phyloP scores from a whole-genome alignment of 2,797 vertebrate genomes.

The Helostoma temminkii region DNA sequence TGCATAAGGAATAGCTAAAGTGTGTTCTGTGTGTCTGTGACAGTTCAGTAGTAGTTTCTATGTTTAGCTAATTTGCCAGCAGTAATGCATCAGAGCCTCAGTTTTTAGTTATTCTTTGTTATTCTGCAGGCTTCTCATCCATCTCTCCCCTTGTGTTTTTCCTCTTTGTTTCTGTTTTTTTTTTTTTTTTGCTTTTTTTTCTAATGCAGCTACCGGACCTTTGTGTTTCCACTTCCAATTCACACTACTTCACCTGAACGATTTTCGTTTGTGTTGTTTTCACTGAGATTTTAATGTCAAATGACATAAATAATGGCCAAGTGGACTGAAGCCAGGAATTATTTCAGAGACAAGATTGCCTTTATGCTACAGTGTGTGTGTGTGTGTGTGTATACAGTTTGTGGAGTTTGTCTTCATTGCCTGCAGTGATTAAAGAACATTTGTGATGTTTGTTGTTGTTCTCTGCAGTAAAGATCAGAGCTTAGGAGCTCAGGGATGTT shows the following conservation, averaged over 20 bases:
- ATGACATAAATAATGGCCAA: constrained; percentile 13
- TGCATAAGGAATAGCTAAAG: constrained; percentile 53
- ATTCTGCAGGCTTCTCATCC: constrained; percentile 44
- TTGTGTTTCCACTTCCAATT: constrained; percentile 22
- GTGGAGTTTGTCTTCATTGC: neutral
- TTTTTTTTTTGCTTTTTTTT: constrained; percentile 7
- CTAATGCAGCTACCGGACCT: neutral
- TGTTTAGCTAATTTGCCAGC: constrained; percentile 58
- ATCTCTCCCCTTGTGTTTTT: constrained; percentile 21
- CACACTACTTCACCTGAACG: constrained; percentile 28
- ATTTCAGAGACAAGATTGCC: constrained; percentile 4
- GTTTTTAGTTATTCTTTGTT: constrained; percentile 49
- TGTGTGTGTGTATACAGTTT: neutral
- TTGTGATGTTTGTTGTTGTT: constrained; percentile 28
- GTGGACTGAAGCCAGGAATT: constrained; percentile 16
- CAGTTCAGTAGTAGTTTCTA: constrained; percentile 47
- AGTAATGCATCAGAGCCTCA: constrained; percentile 57
- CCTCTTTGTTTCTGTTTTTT: constrained; percentile 9
- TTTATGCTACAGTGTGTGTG: neutral
- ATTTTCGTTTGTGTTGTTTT: constrained; percentile 40
- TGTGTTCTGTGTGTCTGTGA: constrained; percentile 7
- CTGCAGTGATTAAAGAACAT: constrained; percentile 23
- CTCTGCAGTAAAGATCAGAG: constrained; percentile 38
- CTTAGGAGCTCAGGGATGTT: constrained; percentile 28
- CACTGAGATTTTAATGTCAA: constrained; percentile 35